Evolutionary conservation across 1,140 invertebrate genomes (phyloP), one percentile per base, ranked within the genome.

Genomic region (Samia ricini): DNA sequence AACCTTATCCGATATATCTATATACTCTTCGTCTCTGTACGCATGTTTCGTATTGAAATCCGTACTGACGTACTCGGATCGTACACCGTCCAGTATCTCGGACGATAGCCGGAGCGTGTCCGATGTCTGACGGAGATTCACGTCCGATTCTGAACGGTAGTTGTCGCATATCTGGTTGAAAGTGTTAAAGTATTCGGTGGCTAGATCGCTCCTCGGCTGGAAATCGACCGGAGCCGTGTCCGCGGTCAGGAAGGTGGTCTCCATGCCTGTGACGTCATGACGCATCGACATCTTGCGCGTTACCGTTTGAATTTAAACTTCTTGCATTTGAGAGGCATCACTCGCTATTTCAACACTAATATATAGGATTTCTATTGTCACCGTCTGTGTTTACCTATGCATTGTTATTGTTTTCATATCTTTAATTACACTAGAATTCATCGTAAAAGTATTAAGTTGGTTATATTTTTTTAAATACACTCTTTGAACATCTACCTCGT

Each of bases 81-180:
- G 66, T 0, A 81, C 81, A 1, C 81, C 83, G 51, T 88, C 84
- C 0, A 90, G 66, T 4, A 90, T 88, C 57, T 88, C 84, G 15
- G 87, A 85, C 0, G 79, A 72, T 0, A 88, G 61, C 19, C 87
- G 70, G 20, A 89, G 58, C 5, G 77, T 72, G 33, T 89, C 84
- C n/a, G 86, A 87, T 4, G 83, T 81, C 49, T 80, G 78, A 0
- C 83, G 72, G 4, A 85, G 63, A 10, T 85, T 77, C 6, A 76
- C 60, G n/a, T 85, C 79, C 18, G 81, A 71, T 0, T 88, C 85
- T 4, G 72, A 57, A 1, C 85, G 68, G 58, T 88, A 89, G 54
- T 74, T 83, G n/a, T 88, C 87, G 61, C 87, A 89, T 64, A 87
- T 86, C 56, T 89, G 87, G 36, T 76, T 89, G 72, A 89, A 89